A percentile compares a stretch with the other conserved stretches of the same genome.
Conservation (phyloP, 2,888 invertebrate species). For the Epinotia nisella region DNA sequence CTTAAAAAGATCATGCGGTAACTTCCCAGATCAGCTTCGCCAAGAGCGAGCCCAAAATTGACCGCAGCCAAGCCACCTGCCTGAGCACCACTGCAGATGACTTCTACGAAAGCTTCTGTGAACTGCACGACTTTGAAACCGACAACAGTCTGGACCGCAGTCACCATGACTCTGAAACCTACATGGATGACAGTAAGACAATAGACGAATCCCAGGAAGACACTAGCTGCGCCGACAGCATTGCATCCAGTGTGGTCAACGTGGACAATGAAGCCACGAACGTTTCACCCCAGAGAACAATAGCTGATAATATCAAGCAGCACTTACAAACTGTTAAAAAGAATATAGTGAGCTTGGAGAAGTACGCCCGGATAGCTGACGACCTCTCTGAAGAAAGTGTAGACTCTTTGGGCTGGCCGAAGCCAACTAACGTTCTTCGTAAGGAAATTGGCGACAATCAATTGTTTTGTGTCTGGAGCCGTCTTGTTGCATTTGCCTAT, state of each 20-base stretch:
- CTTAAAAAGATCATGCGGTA: too few species aligned
- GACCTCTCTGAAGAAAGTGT: constrained; percentile 50
- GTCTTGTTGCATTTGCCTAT: constrained; percentile 74
- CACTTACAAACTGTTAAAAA: constrained; percentile 67
- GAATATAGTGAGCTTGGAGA: constrained; percentile 63
- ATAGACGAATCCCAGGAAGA: constrained; percentile 55
- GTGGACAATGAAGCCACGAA: constrained; percentile 55
- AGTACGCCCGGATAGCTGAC: constrained; percentile 56
- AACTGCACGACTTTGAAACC: constrained; percentile 55
- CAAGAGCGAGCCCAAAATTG: constrained; percentile 58
- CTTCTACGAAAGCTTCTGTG: constrained; percentile 67
- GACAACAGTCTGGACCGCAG: constrained; percentile 51
- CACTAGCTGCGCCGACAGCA: constrained; percentile 54
- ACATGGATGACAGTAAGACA: constrained; percentile 56
- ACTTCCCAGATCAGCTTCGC: constrained; percentile 46
- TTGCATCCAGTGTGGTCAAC: constrained; percentile 58
- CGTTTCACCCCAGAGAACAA: constrained; percentile 54
- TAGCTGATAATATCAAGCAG: constrained; percentile 61
- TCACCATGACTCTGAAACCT: constrained; percentile 52
- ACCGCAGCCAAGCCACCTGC: constrained; percentile 51
- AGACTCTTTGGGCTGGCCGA: neutral
- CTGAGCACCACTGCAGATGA: constrained; percentile 61
- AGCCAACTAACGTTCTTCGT: constrained; percentile 45
- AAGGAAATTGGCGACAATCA: constrained; percentile 54
- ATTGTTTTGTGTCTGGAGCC: constrained; percentile 66